phyloP scores from a whole-genome alignment of 2,113 vertebrate genomes.

The Sturnus vulgaris region DNA sequence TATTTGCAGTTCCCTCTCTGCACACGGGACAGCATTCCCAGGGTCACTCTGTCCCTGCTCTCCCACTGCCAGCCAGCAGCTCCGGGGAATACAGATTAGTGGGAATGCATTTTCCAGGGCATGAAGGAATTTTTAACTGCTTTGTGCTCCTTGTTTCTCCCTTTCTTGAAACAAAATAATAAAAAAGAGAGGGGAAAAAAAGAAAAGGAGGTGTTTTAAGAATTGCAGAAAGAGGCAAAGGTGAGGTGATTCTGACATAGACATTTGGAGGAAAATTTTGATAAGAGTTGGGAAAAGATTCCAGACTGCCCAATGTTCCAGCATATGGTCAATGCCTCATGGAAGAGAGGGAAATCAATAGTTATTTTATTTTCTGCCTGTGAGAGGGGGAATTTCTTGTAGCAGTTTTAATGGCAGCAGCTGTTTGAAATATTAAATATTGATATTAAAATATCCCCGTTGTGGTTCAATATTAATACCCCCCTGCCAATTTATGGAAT shows the following conservation, averaged over 20 bases:
- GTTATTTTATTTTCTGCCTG: not conserved
- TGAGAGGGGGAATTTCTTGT: not conserved
- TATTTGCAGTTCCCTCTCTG: not conserved
- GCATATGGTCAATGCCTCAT: not conserved
- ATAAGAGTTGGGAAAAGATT: not conserved
- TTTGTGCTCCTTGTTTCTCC: not conserved
- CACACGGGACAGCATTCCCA: not conserved
- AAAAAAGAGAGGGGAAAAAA: not conserved
- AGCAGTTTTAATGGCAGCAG: not conserved
- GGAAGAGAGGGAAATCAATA: not conserved
- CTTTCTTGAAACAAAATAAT: not conserved
- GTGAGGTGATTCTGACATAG: not conserved
- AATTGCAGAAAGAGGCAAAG: not conserved
- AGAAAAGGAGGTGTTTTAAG: not conserved
- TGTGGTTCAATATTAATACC: rapidly evolving
- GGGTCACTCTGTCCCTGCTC: not conserved
- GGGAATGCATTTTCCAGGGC: not conserved
- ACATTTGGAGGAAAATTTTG: no score
- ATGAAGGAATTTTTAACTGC: not conserved
- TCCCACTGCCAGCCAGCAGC: not conserved
- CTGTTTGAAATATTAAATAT: not conserved
- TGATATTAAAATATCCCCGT: not conserved
- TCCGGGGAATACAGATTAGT: conserved; percentile 11
- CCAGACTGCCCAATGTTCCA: not conserved
- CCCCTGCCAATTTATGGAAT: not conserved